Base-by-base conservation (phyloP, 2,888 invertebrate species). In the Cetonia aurata region DNA sequence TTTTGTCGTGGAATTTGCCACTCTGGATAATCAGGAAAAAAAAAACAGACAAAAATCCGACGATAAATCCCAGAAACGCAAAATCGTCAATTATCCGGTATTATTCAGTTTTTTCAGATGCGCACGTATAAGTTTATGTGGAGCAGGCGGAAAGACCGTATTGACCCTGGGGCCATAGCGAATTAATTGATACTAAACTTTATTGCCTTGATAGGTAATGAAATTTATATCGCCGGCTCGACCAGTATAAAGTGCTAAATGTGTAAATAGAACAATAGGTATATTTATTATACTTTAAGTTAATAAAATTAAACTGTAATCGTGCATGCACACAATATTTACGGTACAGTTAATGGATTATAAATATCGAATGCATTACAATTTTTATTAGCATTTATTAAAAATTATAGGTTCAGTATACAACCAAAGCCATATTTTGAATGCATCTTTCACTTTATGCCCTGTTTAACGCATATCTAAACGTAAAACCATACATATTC, bases 141-240 rank as follows among this genome's bases (percentile, higher is more conserved):
- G 19, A 15, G 12, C 17, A 6, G 25, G 17, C n/a, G 25, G 31
- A 25, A 37, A 37, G 37, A 57, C 19, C 42, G 8, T 13, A 56
- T 41, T 6, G 37, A 41, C 56, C 6, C 56, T 15, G 15, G 15
- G 12, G 19, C 57, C 17, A 42, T 57, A 57, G 42, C 42, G 4
- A 13, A 42, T 57, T 57, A 57, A 57, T 57, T 42, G 57, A 19
- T 44, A 57, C 42, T 57, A 42, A 44, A 57, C 6, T 57, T 57
- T 57, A 57, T 25, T 17, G 25, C 17, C 33, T 57, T 44, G 42
- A 57, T 57, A 25, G 15, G 57, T 6, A 19, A 57, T 57, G 1
- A 19, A 42, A 42, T 17, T 57, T 17, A 57, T 57, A 42, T 57
- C 15, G 17, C 31, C 9, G 10, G 17, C 17, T 42, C 42, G 17